Conservation (phyloP, 1,140 invertebrate genomes). For the Battus philenor region DNA sequence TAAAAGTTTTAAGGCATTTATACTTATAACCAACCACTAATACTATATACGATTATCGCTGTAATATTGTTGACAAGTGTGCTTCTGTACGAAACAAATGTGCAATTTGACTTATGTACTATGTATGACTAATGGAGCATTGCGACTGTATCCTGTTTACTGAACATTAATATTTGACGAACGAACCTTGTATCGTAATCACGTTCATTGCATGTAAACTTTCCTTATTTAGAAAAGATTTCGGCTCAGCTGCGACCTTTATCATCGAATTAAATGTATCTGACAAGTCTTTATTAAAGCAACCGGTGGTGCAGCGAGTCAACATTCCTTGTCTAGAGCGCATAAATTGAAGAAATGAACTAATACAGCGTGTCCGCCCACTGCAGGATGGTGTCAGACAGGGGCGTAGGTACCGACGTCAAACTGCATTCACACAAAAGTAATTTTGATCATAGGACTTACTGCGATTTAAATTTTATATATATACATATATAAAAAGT, state of each 20-base stretch:
- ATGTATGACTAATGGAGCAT: too few relatives aligned
- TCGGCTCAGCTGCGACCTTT: not conserved
- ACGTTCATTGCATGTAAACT: not conserved
- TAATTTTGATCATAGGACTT: too few relatives aligned
- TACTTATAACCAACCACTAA: too few relatives aligned
- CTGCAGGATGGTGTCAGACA: constrained; percentile 33
- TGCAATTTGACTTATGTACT: too few relatives aligned
- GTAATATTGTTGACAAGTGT: too few relatives aligned
- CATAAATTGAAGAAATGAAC: constrained; percentile 53
- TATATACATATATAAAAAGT: too few relatives aligned
- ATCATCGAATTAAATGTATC: constrained; percentile 1
- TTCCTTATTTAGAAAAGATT: not conserved
- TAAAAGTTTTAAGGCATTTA: too few relatives aligned
- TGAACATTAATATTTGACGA: not conserved
- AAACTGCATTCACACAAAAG: not conserved
- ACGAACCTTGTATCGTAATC: not conserved
- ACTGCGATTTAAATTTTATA: too few relatives aligned
- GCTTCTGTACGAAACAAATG: too few relatives aligned
- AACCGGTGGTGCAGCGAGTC: not conserved
- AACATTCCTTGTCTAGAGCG: constrained; percentile 29
- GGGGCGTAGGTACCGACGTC: constrained; percentile 20
- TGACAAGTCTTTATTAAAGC: constrained; percentile 5
- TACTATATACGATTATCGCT: too few relatives aligned
- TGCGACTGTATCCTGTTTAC: constrained; percentile 1
- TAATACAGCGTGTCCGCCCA: constrained; percentile 53